These are phyloP conservation scores for Molossus alvarezi DNA, from an alignment of 2,797 vertebrate genomes.

Conservation along the genomic window DNA sequence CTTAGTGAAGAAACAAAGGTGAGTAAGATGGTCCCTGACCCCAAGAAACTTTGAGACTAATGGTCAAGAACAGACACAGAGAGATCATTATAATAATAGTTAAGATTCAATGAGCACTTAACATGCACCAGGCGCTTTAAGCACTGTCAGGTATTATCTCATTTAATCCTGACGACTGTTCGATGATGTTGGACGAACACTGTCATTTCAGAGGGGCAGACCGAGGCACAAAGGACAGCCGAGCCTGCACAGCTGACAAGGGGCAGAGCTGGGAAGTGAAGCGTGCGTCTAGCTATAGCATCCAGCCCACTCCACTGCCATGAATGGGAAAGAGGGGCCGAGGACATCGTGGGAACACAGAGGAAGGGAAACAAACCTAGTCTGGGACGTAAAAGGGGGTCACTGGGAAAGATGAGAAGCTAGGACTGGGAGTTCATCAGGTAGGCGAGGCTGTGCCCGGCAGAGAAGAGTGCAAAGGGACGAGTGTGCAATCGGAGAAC, in stretches of 20 bases:
- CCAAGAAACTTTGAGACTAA: neutral
- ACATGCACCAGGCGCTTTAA: neutral
- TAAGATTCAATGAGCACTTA: neutral
- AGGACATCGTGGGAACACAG: neutral
- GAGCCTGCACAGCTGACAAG: neutral
- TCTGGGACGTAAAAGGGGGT: rapidly evolving
- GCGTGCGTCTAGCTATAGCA: neutral
- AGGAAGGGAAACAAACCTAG: neutral
- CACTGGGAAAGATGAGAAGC: neutral
- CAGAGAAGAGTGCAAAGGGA: neutral
- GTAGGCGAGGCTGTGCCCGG: neutral
- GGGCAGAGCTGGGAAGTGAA: neutral
- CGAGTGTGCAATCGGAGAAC: neutral
- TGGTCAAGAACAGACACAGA: neutral
- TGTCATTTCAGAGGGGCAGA: neutral
- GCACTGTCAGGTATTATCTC: neutral
- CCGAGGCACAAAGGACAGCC: neutral
- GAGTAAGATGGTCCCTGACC: neutral
- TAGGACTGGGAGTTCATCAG: rapidly evolving
- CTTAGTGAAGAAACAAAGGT: neutral
- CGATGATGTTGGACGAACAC: neutral
- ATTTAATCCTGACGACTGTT: neutral
- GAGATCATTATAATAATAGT: no score
- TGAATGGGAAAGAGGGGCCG: neutral
- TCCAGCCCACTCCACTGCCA: neutral